Base-by-base conservation (phyloP, 53 echinoderm and acorn worm species). In the Paracentrotus lividus region DNA sequence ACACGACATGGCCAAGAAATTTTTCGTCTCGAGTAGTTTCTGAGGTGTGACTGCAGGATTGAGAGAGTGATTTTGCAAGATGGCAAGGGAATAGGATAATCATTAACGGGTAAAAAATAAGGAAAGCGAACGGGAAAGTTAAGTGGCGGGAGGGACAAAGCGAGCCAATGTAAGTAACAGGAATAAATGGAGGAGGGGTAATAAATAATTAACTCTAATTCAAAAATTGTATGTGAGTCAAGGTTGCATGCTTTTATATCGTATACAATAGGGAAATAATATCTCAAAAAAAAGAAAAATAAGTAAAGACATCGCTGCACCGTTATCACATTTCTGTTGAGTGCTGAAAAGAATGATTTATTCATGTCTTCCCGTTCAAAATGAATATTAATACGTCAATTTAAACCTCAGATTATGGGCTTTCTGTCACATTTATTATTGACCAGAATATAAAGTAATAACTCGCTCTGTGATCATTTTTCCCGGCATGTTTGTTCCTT, bases 41-140 rank as follows among this genome's bases (percentile, higher is more conserved):
- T n/a, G n/a, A n/a, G n/a, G n/a, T n/a, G n/a, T n/a, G n/a, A n/a
- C n/a, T n/a, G n/a, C n/a, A n/a, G n/a, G n/a, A n/a, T n/a, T n/a
- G n/a, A n/a, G n/a, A 86, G 54, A 56, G 86, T 55, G 86, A 86
- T 53, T 27, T 34, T 55, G 86, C 53, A 86, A 86, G 86, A 86
- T 53, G 14, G 32, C 31, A 47, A 86, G 86, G 14, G 56, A 12
- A 56, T 34, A n/a, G n/a, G n/a, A n/a, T n/a, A n/a, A n/a, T n/a
- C n/a, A 32, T 44, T 21, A 33, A 56, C 54, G 86, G 21, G 86
- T n/a, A n/a, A n/a, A 86, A 86, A 34, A 18, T 55, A 33, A 86
- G 34, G 86, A 56, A 54, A 38, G 31, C 7, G 51, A 49, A 51
- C 23, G 49, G 64, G 64, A 31, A 59, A 59, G n/a, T 59, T 59